Conservation (phyloP, 2,888 invertebrate species). For the Nysson spinosus region DNA sequence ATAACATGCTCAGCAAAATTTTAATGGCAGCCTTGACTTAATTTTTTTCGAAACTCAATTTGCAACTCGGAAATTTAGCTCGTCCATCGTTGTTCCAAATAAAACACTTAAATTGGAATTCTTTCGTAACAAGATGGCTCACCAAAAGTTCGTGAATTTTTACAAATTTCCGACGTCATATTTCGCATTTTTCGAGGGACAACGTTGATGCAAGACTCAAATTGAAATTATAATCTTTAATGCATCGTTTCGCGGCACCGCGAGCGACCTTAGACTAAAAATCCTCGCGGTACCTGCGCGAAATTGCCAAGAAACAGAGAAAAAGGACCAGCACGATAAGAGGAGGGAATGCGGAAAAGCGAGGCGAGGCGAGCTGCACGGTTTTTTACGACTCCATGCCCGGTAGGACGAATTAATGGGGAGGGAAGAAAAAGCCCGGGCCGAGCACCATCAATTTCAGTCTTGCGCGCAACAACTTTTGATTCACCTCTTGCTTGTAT, state of each 20-base stretch:
- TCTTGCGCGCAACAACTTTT: conserved; percentile 1
- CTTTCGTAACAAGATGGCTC: not conserved
- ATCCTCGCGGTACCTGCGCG: no score
- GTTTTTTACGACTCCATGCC: conserved; percentile 1
- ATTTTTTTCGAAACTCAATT: no score
- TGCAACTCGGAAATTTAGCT: no score
- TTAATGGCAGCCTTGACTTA: no score
- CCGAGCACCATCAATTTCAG: conserved; percentile 10
- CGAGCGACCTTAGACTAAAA: no score
- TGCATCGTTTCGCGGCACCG: no score
- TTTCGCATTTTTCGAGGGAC: not conserved
- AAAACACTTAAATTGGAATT: not conserved
- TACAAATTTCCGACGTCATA: not conserved
- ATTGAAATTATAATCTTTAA: no score
- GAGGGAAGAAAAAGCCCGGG: conserved; percentile 8
- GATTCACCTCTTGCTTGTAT: conserved; percentile 8
- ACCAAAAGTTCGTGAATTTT: not conserved
- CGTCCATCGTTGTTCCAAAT: no score
- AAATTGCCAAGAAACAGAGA: no score
- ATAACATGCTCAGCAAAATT: no score
- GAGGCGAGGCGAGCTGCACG: not conserved
- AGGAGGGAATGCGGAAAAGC: not conserved
- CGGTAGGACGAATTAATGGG: conserved; percentile 10
- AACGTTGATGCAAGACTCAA: no score
- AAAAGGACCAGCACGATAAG: not conserved